These are phyloP conservation scores for Eptatretus atami DNA, from an alignment of 2,797 vertebrate species.

Conservation along the genomic window DNA sequence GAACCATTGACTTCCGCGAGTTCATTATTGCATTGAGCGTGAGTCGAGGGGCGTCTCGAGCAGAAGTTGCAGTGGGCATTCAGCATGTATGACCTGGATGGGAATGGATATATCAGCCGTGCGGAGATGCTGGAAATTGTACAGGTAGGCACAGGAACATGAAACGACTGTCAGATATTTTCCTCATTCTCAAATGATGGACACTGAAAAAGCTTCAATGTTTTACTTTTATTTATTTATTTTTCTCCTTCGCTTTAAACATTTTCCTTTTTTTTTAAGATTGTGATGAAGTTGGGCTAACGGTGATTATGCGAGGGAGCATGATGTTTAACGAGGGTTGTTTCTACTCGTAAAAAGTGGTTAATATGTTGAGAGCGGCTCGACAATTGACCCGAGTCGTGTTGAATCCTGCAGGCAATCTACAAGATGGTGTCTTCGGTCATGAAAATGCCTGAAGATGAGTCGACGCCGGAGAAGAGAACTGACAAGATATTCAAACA, in stretches of 20 bases:
- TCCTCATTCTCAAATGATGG: too few species aligned
- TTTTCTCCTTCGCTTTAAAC: too few species aligned
- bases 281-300: too few species aligned
- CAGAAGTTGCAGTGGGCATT: conserved; percentile 51
- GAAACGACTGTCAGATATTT: too few species aligned
- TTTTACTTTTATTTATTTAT: too few species aligned
- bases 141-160: conserved; percentile 17
- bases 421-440: conserved; percentile 40
- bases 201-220: too few species aligned
- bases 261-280: too few species aligned
- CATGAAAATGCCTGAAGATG: conserved; percentile 47
- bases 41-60: conserved; percentile 32
- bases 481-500: conserved; percentile 50
- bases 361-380: too few species aligned
- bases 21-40: conserved; percentile 46
- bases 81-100: conserved; percentile 47
- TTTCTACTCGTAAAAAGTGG: too few species aligned
- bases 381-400: too few species aligned
- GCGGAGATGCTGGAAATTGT: conserved; percentile 51
- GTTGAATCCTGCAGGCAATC: conserved; percentile 14
- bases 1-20: conserved; percentile 46
- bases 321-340: too few species aligned
- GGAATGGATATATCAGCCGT: conserved; percentile 48
- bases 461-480: conserved; percentile 41
- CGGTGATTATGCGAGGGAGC: too few species aligned